phyloP scores from a whole-genome alignment of 1,140 invertebrate genomes.

The Lordiphosa mommai region DNA sequence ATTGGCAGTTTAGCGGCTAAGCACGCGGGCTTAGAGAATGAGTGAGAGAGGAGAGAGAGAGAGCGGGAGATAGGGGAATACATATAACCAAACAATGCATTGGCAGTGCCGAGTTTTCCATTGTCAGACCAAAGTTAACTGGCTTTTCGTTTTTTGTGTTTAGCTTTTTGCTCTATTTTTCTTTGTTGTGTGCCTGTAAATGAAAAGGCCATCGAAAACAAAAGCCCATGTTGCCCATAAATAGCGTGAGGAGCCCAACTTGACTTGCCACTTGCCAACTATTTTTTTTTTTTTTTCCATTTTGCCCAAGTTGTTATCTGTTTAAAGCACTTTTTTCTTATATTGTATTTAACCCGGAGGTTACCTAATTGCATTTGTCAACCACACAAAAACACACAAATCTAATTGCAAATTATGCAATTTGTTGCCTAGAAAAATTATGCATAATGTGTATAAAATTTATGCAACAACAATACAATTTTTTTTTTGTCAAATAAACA shows the following conservation, averaged over 20 bases:
- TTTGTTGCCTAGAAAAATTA: conserved; percentile 47
- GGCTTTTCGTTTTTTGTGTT: conserved; percentile 14
- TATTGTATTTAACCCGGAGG: neutral
- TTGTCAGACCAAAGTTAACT: conserved; percentile 56
- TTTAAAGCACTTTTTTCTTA: conserved; percentile 31
- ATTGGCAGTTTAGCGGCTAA: conserved; percentile 55
- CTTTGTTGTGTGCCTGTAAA: conserved; percentile 60
- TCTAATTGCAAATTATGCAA: conserved; percentile 75
- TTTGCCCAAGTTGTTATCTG: conserved; percentile 13
- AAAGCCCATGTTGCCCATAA: conserved; percentile 73
- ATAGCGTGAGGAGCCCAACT: conserved; percentile 66
- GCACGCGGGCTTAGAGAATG: conserved; percentile 26
- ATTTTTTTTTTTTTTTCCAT: neutral
- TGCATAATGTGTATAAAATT: conserved; percentile 63
- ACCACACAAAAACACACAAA: conserved; percentile 35
- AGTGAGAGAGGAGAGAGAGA: neutral
- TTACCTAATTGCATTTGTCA: conserved; percentile 44
- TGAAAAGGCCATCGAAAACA: conserved; percentile 76
- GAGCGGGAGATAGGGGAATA: no score
- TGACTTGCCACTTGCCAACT: conserved; percentile 66
- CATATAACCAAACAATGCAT: conserved; percentile 31
- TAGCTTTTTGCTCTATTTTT: conserved; percentile 9
- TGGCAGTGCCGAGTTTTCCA: conserved; percentile 12
- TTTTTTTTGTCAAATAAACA: conserved; percentile 68
- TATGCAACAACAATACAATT: conserved; percentile 44